phyloP scores from a whole-genome alignment of 64 coral and sea anemone genomes.

The Stylophora pistillata region DNA sequence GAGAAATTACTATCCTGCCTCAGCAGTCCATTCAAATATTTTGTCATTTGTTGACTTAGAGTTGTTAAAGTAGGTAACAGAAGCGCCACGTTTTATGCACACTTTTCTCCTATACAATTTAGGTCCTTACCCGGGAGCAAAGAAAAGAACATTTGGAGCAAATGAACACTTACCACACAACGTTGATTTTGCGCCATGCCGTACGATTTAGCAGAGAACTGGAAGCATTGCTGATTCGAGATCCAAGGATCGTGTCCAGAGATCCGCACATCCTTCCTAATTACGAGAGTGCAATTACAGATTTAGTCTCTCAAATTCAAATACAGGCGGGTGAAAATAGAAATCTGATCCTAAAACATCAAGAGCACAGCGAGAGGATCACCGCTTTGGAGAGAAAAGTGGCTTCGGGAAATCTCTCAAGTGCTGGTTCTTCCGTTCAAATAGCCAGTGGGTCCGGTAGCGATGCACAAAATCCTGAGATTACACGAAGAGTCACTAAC shows the following conservation, averaged over 20 bases:
- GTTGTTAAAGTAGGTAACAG: too few relatives aligned
- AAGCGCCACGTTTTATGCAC: too few relatives aligned
- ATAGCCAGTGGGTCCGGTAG: neutral
- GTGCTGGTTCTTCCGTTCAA: neutral
- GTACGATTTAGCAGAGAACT: neutral
- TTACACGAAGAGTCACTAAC: conserved; percentile 35
- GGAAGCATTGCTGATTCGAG: neutral
- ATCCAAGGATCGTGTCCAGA: neutral
- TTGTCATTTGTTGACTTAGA: too few relatives aligned
- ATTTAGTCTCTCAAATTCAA: neutral
- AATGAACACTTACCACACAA: neutral
- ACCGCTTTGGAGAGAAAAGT: neutral
- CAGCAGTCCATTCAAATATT: too few relatives aligned
- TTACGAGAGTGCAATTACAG: neutral
- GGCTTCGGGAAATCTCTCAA: neutral
- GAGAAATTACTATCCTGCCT: too few relatives aligned
- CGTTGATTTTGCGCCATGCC: neutral
- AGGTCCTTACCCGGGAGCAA: neutral
- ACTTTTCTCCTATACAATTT: neutral
- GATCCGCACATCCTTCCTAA: neutral
- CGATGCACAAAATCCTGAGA: neutral
- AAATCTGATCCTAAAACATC: neutral
- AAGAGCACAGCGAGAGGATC: neutral
- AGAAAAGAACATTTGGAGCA: neutral
- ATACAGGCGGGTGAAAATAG: neutral